Base-by-base conservation (phyloP, 2,113 vertebrate genomes). In the Bambusicola thoracicus region DNA sequence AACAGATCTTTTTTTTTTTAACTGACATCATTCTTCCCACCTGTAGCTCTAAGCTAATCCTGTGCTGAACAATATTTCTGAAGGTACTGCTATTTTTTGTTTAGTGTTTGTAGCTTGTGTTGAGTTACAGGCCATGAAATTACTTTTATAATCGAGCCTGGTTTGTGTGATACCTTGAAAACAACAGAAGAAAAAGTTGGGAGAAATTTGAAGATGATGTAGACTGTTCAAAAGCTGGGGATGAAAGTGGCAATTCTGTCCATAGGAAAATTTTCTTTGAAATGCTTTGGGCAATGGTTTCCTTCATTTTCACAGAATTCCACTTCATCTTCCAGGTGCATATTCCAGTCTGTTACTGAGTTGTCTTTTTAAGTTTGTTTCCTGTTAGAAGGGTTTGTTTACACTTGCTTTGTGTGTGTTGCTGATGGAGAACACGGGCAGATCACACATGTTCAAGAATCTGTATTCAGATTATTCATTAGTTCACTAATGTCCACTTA, bases 371-470 rank as follows among this genome's bases (percentile, higher is more conserved):
- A 69, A 94, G 96, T 90, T 93, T 83, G 16, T 68, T 96, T 89
- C 12, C 49, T 95, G 70, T 87, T 34, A 65, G 72, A 93, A 96
- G 40, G 53, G 7, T 90, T 44, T 81, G 59, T 94, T 97, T 85
- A 72, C 51, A 40, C 94, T 97, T 96, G 19, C 85, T 94, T 85
- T 95, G 32, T 90, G 21, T 36, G 5, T 76, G 51, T 88, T 96
- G 76, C 49, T 83, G 63, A 58, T 75, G 73, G 20, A 36, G 14
- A 89, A 46, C 44, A 20, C 5, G 3, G 92, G 75, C 74, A 95
- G 55, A 63, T 82, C 58, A 67, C 19, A 43, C 21, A 17, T 62
- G 13, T 40, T 34, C 21, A 53, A 53, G 15, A 61, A 22, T 78
- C 29, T 73, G 1, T 63, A 32, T 62, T 83, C 5, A 10, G 19